Conservation (phyloP, 2,888 invertebrate genomes). For the Eupithecia pulchellata region DNA sequence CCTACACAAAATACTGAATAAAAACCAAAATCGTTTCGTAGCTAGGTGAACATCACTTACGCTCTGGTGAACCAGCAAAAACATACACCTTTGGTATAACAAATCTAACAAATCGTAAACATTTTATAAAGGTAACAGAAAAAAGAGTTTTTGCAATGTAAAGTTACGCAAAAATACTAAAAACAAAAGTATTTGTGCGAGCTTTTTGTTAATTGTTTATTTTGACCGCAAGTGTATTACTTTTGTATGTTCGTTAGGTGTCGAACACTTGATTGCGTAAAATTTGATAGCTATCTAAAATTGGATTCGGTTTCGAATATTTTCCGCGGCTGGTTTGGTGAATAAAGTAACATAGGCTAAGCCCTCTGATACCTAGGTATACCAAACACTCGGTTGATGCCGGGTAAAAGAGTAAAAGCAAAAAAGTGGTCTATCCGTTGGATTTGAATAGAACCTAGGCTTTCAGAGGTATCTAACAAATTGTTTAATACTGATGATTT, state of each 20-base stretch:
- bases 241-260: not conserved
- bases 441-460: not conserved
- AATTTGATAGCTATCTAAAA: not conserved
- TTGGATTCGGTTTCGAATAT: not conserved
- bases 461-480: not conserved
- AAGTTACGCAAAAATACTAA: not conserved
- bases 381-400: not conserved
- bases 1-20: not conserved
- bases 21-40: not conserved
- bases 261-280: not conserved
- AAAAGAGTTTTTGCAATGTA: not conserved
- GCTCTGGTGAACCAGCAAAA: not conserved
- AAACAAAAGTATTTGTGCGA: not conserved
- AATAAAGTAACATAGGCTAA: not conserved
- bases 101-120: not conserved
- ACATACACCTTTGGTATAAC: not conserved
- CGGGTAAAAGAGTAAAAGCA: slow-evolving; percentile 1
- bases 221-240: not conserved
- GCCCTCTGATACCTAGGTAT: not conserved
- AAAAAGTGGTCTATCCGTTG: not conserved
- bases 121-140: not conserved
- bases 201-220: not conserved
- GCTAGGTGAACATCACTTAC: not conserved
- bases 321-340: not conserved
- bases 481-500: not conserved